Evolutionary conservation across 2,888 invertebrate species (phyloP), one percentile per base, ranked within the genome.

Genomic region (Drosophila neotestacea): DNA sequence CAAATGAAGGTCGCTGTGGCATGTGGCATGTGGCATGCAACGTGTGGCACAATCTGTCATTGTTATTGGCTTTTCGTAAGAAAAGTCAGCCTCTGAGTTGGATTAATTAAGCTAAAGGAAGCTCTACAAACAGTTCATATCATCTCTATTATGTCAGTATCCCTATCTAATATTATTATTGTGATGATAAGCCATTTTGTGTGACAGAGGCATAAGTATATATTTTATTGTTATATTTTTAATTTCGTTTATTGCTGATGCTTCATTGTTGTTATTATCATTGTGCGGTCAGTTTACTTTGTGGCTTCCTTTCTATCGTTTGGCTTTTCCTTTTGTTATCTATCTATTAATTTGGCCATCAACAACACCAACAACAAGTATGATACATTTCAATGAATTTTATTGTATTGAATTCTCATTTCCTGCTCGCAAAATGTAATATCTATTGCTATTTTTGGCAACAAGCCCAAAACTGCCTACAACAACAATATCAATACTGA

Each of bases 371-470:
- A 22, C 3, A 22, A 36, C 36, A 9, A 38, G 9, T 77, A 83
- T 66, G 67, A 62, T 67, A 78, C 78, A 74, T 66, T 51, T 77
- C 72, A 77, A 79, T 77, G 77, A 73, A 59, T 82, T 85, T 87
- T 75, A 79, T 79, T 81, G 73, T 81, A 81, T 83, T 74, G 83
- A 83, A 83, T 81, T 76, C 85, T 76, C 75, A 81, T 73, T 81
- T 85, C 73, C 79, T 83, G 73, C 42, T 55, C 36, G 42, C n/a
- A 70, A 72, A 77, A 79, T 82, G 52, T 82, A 81, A 77, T 79
- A 77, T 77, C 58, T 69, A 61, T 56, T 65, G 71, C 74, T 79
- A 79, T 81, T 83, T 85, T 83, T 83, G 88, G 88, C 85, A 79
- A 39, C 47, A 62, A 52, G 68, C 73, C 77, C 70, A 56, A 46